These are phyloP conservation scores for Trichomycterus rosablanca DNA, from an alignment of 2,113 vertebrate species.

Conservation along the genomic window DNA sequence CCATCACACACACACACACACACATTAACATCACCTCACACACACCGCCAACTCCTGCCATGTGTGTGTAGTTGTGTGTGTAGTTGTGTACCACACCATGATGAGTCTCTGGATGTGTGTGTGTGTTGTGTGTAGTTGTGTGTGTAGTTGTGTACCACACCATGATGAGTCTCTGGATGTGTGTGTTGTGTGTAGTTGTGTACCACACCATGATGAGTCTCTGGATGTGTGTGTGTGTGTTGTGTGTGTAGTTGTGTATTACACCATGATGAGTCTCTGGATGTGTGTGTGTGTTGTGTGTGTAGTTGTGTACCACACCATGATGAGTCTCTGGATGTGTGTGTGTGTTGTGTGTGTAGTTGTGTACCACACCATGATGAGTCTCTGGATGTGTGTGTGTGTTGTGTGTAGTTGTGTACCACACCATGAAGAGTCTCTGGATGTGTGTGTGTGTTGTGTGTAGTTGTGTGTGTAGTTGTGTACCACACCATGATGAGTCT, in stretches of 20 bases:
- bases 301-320: conserved; percentile 44
- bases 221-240: conserved; percentile 58
- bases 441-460: no score
- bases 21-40: background rate
- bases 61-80: no score
- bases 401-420: background rate
- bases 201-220: conserved; percentile 64
- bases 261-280: conserved; percentile 65
- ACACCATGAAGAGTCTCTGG: conserved; percentile 65
- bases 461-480: background rate
- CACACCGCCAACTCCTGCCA: no score
- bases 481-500: conserved; percentile 64
- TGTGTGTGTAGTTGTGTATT: background rate
- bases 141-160: conserved; percentile 39
- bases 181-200: conserved; percentile 33
- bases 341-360: conserved; percentile 16
- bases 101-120: conserved; percentile 66
- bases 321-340: conserved; percentile 65
- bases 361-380: conserved; percentile 62
- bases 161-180: conserved; percentile 65
- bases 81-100: conserved; percentile 46
- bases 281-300: conserved; percentile 53
- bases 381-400: conserved; percentile 58
- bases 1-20: background rate
- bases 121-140: no score